phyloP scores from a whole-genome alignment of 2,797 vertebrate genomes.

The Echeneis naucrates region DNA sequence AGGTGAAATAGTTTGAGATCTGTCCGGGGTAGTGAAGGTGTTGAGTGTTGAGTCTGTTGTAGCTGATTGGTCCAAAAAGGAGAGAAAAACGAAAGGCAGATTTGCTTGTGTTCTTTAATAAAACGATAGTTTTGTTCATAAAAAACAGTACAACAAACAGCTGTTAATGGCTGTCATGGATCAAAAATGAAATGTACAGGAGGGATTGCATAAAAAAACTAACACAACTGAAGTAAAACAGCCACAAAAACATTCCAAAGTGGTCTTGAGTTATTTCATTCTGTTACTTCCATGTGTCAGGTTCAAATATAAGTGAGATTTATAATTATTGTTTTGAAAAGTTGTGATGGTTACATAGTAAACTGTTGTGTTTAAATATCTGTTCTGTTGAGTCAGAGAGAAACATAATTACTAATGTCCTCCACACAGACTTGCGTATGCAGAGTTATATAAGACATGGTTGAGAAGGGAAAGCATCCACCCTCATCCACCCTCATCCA shows the following conservation, averaged over 20 bases:
- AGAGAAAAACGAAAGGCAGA: no score
- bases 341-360: conserved; percentile 40
- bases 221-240: not conserved
- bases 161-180: not conserved
- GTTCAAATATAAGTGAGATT: conserved; percentile 13
- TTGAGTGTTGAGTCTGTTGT: no score
- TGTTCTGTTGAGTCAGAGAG: conserved; percentile 68
- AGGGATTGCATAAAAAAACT: not conserved
- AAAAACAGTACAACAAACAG: not conserved
- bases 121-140: not conserved
- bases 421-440: conserved; percentile 61
- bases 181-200: conserved; percentile 8
- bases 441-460: conserved; percentile 72
- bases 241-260: conserved; percentile 3
- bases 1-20: no score
- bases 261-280: not conserved
- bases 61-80: no score
- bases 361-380: conserved; percentile 49
- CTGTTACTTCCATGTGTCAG: not conserved
- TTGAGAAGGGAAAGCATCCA: conserved; percentile 62
- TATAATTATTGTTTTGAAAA: conserved; percentile 46
- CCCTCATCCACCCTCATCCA: conserved; percentile 61
- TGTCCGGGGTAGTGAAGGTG: no score
- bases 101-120: not conserved
- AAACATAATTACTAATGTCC: conserved; percentile 74